Conservation (phyloP, 2,888 invertebrate genomes). For the Punctoribates punctum region DNA sequence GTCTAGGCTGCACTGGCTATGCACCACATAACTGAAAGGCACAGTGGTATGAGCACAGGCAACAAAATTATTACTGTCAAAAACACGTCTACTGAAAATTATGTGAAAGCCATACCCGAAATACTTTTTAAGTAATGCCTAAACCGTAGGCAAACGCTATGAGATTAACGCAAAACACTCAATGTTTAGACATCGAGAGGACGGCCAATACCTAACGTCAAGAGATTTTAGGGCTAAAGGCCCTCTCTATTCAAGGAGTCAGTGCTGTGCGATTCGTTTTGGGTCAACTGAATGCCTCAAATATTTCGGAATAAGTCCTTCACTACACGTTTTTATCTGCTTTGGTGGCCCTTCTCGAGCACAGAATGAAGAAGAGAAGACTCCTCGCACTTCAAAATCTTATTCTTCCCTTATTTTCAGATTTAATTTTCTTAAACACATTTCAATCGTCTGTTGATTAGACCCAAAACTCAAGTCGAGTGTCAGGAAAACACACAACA, state of each 20-base stretch:
- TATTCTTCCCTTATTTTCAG: background rate
- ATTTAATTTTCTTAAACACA: too few relatives aligned
- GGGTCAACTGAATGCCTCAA: slow-evolving; percentile 24
- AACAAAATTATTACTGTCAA: slow-evolving; percentile 34
- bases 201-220: background rate
- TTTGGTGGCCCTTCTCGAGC: slow-evolving; percentile 17
- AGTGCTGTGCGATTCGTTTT: slow-evolving; percentile 16
- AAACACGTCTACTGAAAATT: slow-evolving; percentile 38
- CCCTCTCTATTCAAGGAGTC: background rate
- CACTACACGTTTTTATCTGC: slow-evolving; percentile 16
- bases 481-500: background rate
- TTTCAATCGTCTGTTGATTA: too few relatives aligned
- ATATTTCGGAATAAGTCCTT: slow-evolving; percentile 16
- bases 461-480: background rate
- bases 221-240: slow-evolving; percentile 24
- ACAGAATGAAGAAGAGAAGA: background rate
- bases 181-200: slow-evolving; percentile 20
- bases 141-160: background rate
- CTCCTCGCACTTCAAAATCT: slow-evolving; percentile 2
- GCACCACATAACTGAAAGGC: background rate
- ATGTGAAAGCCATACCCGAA: slow-evolving; percentile 38
- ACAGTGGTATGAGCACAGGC: slow-evolving; percentile 7
- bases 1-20: background rate
- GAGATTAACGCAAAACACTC: background rate
- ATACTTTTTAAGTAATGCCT: background rate